Evolutionary conservation across 1,140 invertebrate species (phyloP).

Genomic region (Chrysopa pallens): DNA sequence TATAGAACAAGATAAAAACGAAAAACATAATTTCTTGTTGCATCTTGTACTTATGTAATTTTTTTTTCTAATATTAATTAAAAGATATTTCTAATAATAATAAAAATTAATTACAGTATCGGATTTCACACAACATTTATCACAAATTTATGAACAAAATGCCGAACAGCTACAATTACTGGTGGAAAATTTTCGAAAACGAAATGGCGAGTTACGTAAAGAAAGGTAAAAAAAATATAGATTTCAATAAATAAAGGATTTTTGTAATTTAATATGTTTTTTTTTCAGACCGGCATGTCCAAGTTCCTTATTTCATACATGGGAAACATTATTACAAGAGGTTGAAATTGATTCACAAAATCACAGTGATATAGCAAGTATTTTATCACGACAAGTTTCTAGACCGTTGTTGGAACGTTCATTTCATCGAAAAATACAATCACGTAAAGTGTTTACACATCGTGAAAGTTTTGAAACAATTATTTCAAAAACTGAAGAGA

Average conservation of each 20-base stretch:
- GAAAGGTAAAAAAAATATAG: slow-evolving; percentile 45
- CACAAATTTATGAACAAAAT: slow-evolving; percentile 80
- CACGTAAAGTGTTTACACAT: slow-evolving; percentile 79
- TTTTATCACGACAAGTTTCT: slow-evolving; percentile 66
- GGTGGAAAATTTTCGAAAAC: slow-evolving; percentile 72
- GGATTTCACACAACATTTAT: slow-evolving; percentile 85
- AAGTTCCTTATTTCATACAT: slow-evolving; percentile 70
- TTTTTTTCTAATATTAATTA: neutral
- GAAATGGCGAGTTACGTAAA: slow-evolving; percentile 70
- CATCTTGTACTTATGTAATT: neutral
- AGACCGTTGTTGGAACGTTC: slow-evolving; percentile 74
- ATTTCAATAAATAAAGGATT: neutral
- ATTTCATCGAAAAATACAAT: slow-evolving; percentile 84
- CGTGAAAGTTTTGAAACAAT: slow-evolving; percentile 82
- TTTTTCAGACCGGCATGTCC: slow-evolving; percentile 52
- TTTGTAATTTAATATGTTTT: neutral
- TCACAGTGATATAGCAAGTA: slow-evolving; percentile 71
- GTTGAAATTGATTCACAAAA: slow-evolving; percentile 84
- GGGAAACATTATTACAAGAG: slow-evolving; percentile 83
- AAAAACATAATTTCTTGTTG: neutral
- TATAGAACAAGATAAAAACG: too few species aligned
- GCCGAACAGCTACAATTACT: slow-evolving; percentile 76
- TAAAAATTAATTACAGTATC: slow-evolving; percentile 48
- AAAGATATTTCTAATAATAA: neutral
- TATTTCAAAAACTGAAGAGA: slow-evolving; percentile 75